phyloP scores from a whole-genome alignment of 2,888 invertebrate genomes.

The Osmoderma eremita region DNA sequence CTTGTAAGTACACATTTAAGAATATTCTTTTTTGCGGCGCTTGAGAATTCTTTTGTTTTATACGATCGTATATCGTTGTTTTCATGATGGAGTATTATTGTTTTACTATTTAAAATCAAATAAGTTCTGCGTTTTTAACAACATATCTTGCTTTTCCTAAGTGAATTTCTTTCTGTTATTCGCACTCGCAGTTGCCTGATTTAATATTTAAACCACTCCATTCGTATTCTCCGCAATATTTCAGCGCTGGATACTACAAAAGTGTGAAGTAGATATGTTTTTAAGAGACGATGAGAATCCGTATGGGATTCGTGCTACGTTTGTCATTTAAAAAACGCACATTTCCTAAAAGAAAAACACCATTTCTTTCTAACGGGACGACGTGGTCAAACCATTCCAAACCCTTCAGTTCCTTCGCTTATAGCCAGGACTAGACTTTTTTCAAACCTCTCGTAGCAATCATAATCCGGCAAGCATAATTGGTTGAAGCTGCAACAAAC shows the following conservation, averaged over 20 bases:
- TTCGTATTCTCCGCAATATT: background rate
- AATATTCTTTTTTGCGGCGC: too few species aligned
- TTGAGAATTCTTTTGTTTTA: too few species aligned
- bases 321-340: constrained; percentile 2
- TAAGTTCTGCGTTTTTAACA: too few species aligned
- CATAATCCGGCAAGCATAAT: constrained; percentile 94
- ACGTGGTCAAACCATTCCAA: constrained; percentile 74
- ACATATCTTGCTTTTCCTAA: too few species aligned
- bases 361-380: constrained; percentile 16
- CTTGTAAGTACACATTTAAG: too few species aligned
- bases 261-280: constrained; percentile 24
- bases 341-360: background rate
- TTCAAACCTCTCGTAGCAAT: constrained; percentile 92
- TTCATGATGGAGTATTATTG: background rate
- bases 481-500: constrained; percentile 85
- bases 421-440: constrained; percentile 90
- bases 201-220: background rate
- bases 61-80: too few species aligned
- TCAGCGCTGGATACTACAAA: constrained; percentile 2
- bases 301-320: background rate
- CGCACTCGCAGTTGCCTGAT: background rate
- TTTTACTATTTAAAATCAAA: constrained; percentile 2
- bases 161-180: background rate
- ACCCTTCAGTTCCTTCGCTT: constrained; percentile 95
- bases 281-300: background rate